Evolutionary conservation across 2,888 invertebrate genomes (phyloP).

Genomic region (Myopa tessellatipennis): DNA sequence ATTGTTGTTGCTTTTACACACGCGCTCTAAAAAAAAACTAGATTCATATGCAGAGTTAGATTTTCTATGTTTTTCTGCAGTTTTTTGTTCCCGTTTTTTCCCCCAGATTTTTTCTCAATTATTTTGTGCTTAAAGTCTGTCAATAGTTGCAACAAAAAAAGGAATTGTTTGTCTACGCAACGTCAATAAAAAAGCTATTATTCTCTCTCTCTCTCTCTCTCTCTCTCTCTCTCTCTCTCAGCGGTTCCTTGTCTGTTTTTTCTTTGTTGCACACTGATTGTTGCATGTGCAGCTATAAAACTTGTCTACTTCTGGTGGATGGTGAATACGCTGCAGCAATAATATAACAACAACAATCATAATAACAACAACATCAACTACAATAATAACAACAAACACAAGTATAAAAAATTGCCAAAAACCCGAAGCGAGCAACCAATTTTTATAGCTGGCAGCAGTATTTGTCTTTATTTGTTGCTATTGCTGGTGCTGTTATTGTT

Average conservation of each 20-base stretch:
- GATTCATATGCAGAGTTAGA: slow-evolving; percentile 27
- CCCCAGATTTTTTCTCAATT: not conserved
- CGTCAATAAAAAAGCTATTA: slow-evolving; percentile 21
- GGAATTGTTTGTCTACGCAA: slow-evolving; percentile 34
- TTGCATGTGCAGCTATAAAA: slow-evolving; percentile 22
- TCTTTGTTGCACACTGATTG: not conserved
- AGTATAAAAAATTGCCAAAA: not conserved
- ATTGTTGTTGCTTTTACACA: slow-evolving; percentile 13
- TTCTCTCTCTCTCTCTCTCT: not conserved
- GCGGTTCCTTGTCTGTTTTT: not conserved
- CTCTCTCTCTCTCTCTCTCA: not conserved
- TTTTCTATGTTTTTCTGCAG: not conserved
- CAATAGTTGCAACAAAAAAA: not conserved
- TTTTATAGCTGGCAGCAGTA: slow-evolving; percentile 24
- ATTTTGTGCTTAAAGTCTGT: not conserved
- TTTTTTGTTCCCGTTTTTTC: not conserved
- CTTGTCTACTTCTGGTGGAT: slow-evolving; percentile 14
- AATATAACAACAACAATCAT: slow-evolving; percentile 44
- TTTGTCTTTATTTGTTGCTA: slow-evolving; percentile 20
- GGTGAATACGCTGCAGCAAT: slow-evolving; percentile 28
- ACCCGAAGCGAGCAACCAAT: slow-evolving; percentile 4
- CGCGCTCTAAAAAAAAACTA: not conserved
- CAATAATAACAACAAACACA: slow-evolving; percentile 19
- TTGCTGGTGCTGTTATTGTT: not conserved
- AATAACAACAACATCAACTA: slow-evolving; percentile 31